These are phyloP conservation scores for Sebastes vulpes DNA, from an alignment of 2,797 vertebrate genomes.

Conservation along the genomic window DNA sequence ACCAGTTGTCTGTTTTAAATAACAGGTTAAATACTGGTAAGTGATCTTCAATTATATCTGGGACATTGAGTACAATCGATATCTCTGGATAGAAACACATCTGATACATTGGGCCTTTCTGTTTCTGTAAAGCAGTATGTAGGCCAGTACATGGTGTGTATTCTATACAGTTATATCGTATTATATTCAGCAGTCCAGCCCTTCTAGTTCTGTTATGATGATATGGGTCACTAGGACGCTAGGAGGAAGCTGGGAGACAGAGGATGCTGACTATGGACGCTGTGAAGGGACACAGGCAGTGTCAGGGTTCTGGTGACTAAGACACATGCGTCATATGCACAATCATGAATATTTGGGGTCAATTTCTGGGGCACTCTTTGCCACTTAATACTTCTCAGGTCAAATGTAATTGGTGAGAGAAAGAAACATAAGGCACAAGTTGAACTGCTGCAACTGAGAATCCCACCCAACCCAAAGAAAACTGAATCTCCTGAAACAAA, in stretches of 20 bases:
- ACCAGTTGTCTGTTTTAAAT: constrained; percentile 37
- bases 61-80: constrained; percentile 47
- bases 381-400: constrained; percentile 65
- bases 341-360: constrained; percentile 63
- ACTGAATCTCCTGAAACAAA: constrained; percentile 51
- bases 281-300: constrained; percentile 64
- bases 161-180: constrained; percentile 44
- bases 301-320: constrained; percentile 61
- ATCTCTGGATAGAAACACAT: constrained; percentile 51
- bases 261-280: constrained; percentile 62
- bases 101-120: constrained; percentile 33
- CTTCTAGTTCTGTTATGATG: constrained; percentile 48
- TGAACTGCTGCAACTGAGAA: constrained; percentile 79
- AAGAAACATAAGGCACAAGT: constrained; percentile 90
- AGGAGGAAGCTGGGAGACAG: constrained; percentile 41
- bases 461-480: constrained; percentile 57
- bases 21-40: constrained; percentile 43
- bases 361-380: constrained; percentile 58
- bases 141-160: constrained; percentile 39
- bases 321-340: constrained; percentile 69
- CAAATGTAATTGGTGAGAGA: constrained; percentile 83
- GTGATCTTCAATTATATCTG: constrained; percentile 43
- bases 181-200: constrained; percentile 33
- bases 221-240: constrained; percentile 34
- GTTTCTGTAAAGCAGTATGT: constrained; percentile 27